Conservation (phyloP, 2,797 vertebrate genomes). For the Crenichthys baileyi region DNA sequence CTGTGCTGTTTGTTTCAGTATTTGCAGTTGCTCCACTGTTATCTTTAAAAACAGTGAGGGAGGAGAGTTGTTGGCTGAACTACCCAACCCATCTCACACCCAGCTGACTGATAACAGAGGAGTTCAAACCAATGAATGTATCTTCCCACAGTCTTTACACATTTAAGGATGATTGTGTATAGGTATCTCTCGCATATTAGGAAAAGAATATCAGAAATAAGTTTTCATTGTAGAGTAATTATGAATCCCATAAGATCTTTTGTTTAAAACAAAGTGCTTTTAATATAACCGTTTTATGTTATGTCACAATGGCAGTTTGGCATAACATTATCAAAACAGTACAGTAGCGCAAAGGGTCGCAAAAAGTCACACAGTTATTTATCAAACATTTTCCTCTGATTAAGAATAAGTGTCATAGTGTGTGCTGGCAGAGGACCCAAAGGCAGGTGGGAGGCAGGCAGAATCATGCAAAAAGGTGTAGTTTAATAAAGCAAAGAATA, state of each 20-base stretch:
- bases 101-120: constrained; percentile 63
- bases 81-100: constrained; percentile 64
- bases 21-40: constrained; percentile 61
- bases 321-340: not conserved
- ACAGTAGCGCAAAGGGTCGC: not conserved
- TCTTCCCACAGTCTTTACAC: constrained; percentile 39
- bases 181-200: constrained; percentile 5
- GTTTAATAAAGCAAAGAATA: no score
- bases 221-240: not conserved
- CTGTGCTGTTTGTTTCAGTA: constrained; percentile 33
- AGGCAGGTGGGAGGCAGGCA: no score
- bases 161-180: constrained; percentile 30
- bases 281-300: not conserved
- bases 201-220: not conserved
- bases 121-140: constrained; percentile 38
- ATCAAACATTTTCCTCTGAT: not conserved
- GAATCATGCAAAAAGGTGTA: no score
- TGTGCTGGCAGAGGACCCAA: no score
- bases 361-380: not conserved
- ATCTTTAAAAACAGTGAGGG: constrained; percentile 70
- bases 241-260: not conserved
- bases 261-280: not conserved
- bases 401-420: not conserved
- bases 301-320: not conserved
- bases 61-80: constrained; percentile 51